A percentile compares a stretch with the other conserved stretches of the same genome.
phyloP scores from a whole-genome alignment of 2,113 vertebrate genomes.

The Hypomesus transpacificus region DNA sequence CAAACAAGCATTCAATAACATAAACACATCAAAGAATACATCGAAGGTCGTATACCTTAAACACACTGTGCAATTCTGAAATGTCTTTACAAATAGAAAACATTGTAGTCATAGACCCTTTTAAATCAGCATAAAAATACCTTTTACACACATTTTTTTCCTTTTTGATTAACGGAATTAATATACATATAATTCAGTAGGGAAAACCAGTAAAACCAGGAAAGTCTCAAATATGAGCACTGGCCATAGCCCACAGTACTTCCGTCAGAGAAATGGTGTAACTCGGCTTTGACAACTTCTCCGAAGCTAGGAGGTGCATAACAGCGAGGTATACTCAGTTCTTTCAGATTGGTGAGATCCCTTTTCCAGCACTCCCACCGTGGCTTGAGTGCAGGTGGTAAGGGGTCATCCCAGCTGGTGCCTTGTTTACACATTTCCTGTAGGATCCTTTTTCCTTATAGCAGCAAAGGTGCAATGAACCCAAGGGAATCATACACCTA shows the following conservation, averaged over 20 bases:
- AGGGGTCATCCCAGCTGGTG: constrained; percentile 11
- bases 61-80: no score
- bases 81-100: no score
- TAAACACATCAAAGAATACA: no score
- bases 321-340: neutral
- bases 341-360: neutral
- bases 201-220: no score
- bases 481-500: neutral
- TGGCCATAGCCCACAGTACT: constrained; percentile 15
- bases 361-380: constrained; percentile 5
- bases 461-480: neutral
- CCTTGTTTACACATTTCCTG: constrained; percentile 20
- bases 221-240: constrained; percentile 9
- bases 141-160: no score
- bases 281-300: neutral
- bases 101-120: no score
- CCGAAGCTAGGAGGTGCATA: neutral
- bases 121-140: no score
- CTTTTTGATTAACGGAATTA: no score
- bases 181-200: no score
- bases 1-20: no score
- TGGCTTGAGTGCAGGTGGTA: neutral
- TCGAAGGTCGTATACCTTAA: no score
- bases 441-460: neutral
- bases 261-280: constrained; percentile 20